Evolutionary conservation across 2,113 vertebrate species (phyloP), one percentile per base, ranked within the genome.

Genomic region (Vimba vimba): DNA sequence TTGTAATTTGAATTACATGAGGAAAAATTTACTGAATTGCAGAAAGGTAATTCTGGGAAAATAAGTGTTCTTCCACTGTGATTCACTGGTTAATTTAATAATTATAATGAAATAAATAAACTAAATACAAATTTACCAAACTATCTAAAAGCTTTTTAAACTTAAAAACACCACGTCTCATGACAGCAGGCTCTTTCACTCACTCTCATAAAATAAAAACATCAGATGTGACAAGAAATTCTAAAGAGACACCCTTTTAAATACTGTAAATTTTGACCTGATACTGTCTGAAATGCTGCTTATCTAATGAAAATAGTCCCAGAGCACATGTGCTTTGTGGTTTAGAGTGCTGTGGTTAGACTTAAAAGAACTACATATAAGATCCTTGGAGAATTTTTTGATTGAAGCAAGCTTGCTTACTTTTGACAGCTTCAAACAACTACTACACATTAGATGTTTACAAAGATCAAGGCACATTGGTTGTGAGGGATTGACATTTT

Each of bases 291-390:
- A 74, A 23, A 47, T 45, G 3, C 4, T 15, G 39, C 45, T 45
- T 33, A 11, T 80, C 55, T 74, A 55, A 52, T 75, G 64, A 87
- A 69, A 69, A 43, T 8, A 75, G 55, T 25, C 64, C 27, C 19
- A 11, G 6, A 36, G 11, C 30, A 45, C n/a, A 57, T 71, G 79
- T 17, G 1, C 25, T 4, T 57, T 59, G 55, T 59, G 68, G 36
- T 77, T 52, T 55, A 60, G 15, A n/a, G 55, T 60, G 23, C 17
- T 62, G 47, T 83, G n/a, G 15, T 11, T 23, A 39, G 50, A 57
- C n/a, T 86, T 83, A 71, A 88, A 88, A 69, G 13, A 11, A 23
- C 8, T 47, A n/a, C 52, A 82, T 68, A 79, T 77, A 27, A 62
- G 55, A 27, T 62, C 76, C 60, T 71, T 39, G 62, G 69, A 76